Conservation (phyloP, 1,140 invertebrate genomes). For the Bombyx mori region DNA sequence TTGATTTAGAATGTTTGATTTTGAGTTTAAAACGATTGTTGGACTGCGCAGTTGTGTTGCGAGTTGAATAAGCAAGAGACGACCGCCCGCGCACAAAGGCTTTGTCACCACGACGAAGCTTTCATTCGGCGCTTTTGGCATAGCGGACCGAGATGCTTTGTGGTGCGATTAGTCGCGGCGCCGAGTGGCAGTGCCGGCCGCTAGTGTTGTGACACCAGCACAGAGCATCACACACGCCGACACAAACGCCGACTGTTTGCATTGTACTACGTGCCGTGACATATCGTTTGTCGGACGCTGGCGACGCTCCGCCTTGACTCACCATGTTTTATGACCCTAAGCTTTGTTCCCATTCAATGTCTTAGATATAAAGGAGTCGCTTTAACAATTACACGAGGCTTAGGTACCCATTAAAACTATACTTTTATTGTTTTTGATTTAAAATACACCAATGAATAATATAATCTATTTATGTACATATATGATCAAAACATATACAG, state of each 20-base stretch:
- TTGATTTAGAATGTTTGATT: neutral
- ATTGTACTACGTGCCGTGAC: constrained; percentile 63
- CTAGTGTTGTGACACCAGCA: constrained; percentile 46
- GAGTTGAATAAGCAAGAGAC: constrained; percentile 1
- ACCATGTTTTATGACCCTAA: constrained; percentile 39
- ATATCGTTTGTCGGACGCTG: constrained; percentile 48
- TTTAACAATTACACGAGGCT: constrained; percentile 38
- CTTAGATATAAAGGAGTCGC: constrained; percentile 30
- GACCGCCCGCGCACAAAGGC: constrained; percentile 42
- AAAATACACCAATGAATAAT: no score
- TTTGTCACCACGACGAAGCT: constrained; percentile 34
- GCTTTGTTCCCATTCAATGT: constrained; percentile 38
- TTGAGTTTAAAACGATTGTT: neutral
- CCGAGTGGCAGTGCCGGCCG: constrained; percentile 20
- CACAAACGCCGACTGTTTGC: constrained; percentile 60
- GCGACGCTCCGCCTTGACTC: constrained; percentile 23
- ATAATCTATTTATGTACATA: no score
- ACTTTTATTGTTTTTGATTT: no score
- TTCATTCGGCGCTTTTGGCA: constrained; percentile 22
- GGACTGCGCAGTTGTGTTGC: neutral
- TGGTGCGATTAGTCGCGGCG: constrained; percentile 53
- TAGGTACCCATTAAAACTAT: constrained; percentile 19
- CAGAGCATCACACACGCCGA: constrained; percentile 44
- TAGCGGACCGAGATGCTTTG: constrained; percentile 30
- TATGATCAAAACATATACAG: no score